Percentiles rank a stretch among this genome's conserved stretches.
Conservation (phyloP, 2,797 vertebrate genomes). For the Etheostoma nigrum region DNA sequence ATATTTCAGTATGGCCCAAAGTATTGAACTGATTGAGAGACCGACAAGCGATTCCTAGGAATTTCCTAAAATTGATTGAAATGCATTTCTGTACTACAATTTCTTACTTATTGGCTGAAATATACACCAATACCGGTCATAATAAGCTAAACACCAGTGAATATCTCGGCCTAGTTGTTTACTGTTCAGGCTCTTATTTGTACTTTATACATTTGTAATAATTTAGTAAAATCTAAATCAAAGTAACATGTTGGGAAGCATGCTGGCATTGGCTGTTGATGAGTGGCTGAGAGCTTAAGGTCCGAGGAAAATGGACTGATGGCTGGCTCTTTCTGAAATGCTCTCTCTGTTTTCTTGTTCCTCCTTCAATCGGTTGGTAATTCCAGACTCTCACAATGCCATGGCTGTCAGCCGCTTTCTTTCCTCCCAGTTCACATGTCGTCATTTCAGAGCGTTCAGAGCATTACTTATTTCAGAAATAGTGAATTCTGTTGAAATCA, state of each 20-base stretch:
- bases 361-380: constrained; percentile 69
- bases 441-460: constrained; percentile 58
- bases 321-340: constrained; percentile 66
- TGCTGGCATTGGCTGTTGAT: constrained; percentile 93
- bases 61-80: too few relatives aligned
- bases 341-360: constrained; percentile 66
- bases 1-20: not conserved
- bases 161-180: not conserved
- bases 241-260: constrained; percentile 82
- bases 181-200: constrained; percentile 21
- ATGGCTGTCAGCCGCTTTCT: constrained; percentile 65
- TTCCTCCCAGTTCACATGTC: constrained; percentile 66
- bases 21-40: not conserved
- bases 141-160: not conserved
- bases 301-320: constrained; percentile 73
- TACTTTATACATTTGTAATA: constrained; percentile 46
- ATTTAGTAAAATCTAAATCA: constrained; percentile 63
- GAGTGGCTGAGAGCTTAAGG: constrained; percentile 91
- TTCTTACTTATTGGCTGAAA: not conserved
- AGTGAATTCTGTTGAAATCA: constrained; percentile 65
- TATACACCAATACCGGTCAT: not conserved
- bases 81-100: not conserved
- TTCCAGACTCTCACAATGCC: constrained; percentile 60
- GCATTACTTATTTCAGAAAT: constrained; percentile 64
- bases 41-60: too few relatives aligned